phyloP scores from a whole-genome alignment of 2,888 invertebrate species.

The Phorcus lineatus region DNA sequence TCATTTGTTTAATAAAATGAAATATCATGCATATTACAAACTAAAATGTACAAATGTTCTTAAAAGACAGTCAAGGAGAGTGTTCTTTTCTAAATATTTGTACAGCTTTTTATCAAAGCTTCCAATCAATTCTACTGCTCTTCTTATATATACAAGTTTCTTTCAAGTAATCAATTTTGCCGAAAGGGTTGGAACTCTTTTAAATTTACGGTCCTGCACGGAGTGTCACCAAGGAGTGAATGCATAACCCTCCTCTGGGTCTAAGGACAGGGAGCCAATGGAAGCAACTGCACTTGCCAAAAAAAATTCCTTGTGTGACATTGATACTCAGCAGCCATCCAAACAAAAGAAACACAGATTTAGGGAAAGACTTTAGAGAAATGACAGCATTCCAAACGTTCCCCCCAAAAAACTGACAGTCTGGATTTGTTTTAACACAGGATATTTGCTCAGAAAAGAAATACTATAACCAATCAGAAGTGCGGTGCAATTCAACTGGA shows the following conservation, averaged over 20 bases:
- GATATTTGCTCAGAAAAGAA: neutral
- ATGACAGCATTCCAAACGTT: neutral
- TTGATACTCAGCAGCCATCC: neutral
- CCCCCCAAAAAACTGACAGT: neutral
- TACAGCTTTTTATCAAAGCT: no score
- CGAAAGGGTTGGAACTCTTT: neutral
- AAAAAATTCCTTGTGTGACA: neutral
- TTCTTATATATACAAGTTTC: no score
- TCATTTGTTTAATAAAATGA: no score
- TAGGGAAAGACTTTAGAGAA: neutral
- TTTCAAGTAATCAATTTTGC: no score
- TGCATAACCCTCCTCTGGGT: neutral
- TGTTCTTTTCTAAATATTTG: no score
- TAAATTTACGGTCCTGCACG: neutral
- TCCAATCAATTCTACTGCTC: no score
- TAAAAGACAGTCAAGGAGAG: no score
- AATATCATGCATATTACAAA: no score
- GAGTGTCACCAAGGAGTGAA: neutral
- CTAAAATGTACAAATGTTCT: no score
- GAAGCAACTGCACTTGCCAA: slow-evolving; percentile 1
- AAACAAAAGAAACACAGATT: neutral
- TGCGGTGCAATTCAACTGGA: neutral
- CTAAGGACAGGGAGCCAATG: neutral
- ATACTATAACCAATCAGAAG: neutral
- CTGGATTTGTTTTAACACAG: slow-evolving; percentile 4